Evolutionary conservation across 2,113 vertebrate genomes (phyloP), one percentile per base, ranked within the genome.

Genomic region (Thunnus thynnus): DNA sequence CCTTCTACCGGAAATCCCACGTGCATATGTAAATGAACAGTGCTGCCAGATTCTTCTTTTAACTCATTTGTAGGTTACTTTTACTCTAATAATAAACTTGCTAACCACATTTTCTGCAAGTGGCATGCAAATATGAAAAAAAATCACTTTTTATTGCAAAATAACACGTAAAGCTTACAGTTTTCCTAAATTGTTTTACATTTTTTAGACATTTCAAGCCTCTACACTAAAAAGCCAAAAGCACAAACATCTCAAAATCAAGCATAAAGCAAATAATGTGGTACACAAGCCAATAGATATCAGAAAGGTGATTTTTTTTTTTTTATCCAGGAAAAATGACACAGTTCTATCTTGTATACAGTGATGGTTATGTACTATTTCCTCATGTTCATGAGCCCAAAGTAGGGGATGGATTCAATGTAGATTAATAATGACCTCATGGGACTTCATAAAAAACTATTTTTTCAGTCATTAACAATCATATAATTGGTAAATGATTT

Each of bases 21-120:
- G 25, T 60, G 7, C 4, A 22, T 20, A 67, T 64, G 25, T 32
- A 79, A 60, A 84, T 58, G 44, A 51, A 17, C 46, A 20, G 44
- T 11, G 0, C 14, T 50, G 60, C 11, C 44, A 9, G 13, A 4
- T 22, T 16, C 5, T 58, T 22, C 2, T 9, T 57, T 17, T 41
- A 7, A 61, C 55, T 25, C 22, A 55, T 16, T 13, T 46, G 36
- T 6, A 41, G 36, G 36, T 8, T 9, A 41, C 36, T 13, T 50
- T 47, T 14, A 9, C 25, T 13, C 10, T 57, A 2, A 60, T 2
- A 7, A 17, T 22, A 10, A 30, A 30, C 6, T 41, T 41, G 36
- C 6, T 6, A 41, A 41, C 36, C 36, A 41, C 6, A 41, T 41
- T 41, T 41, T 41, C 36, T 8, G 27, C 27, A 3, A 30, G 27